phyloP scores from a whole-genome alignment of 2,113 vertebrate species.

The Sinocyclocheilus anophthalmus region DNA sequence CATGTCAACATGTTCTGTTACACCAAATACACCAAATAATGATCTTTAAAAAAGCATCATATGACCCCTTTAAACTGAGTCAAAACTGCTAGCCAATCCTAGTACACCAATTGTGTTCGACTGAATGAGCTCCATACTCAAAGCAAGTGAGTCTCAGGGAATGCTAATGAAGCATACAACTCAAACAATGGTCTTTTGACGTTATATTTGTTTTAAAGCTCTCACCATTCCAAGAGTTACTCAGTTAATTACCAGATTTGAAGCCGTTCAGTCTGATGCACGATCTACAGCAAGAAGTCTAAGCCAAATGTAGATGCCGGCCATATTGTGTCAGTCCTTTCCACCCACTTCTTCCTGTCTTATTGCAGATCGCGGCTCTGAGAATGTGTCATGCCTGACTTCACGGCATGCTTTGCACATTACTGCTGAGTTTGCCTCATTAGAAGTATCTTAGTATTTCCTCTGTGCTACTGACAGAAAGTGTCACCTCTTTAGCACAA shows the following conservation, averaged over 20 bases:
- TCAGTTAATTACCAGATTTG: neutral
- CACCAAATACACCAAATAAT: too few species aligned
- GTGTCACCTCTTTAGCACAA: constrained; percentile 16
- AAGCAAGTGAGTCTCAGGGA: neutral
- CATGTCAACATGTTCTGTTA: too few species aligned
- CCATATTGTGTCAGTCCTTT: constrained; percentile 83
- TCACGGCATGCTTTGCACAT: constrained; percentile 59
- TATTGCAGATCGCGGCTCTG: constrained; percentile 51
- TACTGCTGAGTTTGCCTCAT: constrained; percentile 56
- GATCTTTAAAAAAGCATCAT: too few species aligned
- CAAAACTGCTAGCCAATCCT: too few species aligned
- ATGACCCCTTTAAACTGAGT: too few species aligned
- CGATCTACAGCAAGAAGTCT: neutral
- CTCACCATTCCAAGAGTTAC: neutral
- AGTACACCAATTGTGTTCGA: too few species aligned
- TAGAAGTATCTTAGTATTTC: constrained; percentile 50
- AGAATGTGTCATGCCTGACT: constrained; percentile 56
- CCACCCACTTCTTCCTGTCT: constrained; percentile 65
- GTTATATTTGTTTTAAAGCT: neutral
- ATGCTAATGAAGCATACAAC: neutral
- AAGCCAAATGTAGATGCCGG: constrained; percentile 70
- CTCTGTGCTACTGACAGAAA: constrained; percentile 39
- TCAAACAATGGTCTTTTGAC: neutral
- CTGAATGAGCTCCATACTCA: neutral
- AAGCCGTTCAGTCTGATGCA: constrained; percentile 13